A percentile compares a stretch with the other conserved stretches of the same genome.
Conservation (phyloP, 2,888 invertebrate genomes). For the Brenthis daphne region DNA sequence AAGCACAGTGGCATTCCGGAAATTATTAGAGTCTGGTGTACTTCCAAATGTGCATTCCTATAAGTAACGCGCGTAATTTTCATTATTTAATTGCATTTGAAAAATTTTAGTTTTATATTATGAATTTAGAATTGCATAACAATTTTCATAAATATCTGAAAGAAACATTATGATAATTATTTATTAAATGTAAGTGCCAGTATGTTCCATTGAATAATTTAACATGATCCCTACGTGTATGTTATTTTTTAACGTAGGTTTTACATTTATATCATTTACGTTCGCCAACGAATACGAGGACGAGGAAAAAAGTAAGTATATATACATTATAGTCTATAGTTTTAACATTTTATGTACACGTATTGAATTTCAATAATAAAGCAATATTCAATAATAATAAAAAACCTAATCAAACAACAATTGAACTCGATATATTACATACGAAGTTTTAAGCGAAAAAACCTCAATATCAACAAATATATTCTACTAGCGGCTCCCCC, state of each 20-base stretch:
- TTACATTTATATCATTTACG: conserved; percentile 22
- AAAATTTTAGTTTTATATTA: background rate
- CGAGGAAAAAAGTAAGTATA: conserved; percentile 45
- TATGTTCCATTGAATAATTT: conserved; percentile 6
- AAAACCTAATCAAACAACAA: too few species aligned
- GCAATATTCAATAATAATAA: too few species aligned
- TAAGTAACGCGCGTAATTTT: conserved; percentile 1
- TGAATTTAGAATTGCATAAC: conserved; percentile 1
- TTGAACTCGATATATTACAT: too few species aligned
- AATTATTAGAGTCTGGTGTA: conserved; percentile 25
- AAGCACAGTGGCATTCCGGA: conserved; percentile 57
- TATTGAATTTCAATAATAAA: too few species aligned
- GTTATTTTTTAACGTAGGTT: conserved; percentile 35
- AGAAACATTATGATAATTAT: conserved; percentile 11
- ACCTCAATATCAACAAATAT: too few species aligned
- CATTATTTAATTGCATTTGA: background rate
- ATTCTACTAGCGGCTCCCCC: too few species aligned
- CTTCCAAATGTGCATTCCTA: conserved; percentile 23
- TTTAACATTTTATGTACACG: too few species aligned
- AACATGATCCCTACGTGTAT: conserved; percentile 41
- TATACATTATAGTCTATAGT: too few species aligned
- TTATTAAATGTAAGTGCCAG: background rate
- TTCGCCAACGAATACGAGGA: conserved; percentile 39
- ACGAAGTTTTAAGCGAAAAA: too few species aligned
- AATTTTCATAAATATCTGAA: background rate